Conservation (phyloP, 2,797 vertebrate genomes). For the Carapus acus region DNA sequence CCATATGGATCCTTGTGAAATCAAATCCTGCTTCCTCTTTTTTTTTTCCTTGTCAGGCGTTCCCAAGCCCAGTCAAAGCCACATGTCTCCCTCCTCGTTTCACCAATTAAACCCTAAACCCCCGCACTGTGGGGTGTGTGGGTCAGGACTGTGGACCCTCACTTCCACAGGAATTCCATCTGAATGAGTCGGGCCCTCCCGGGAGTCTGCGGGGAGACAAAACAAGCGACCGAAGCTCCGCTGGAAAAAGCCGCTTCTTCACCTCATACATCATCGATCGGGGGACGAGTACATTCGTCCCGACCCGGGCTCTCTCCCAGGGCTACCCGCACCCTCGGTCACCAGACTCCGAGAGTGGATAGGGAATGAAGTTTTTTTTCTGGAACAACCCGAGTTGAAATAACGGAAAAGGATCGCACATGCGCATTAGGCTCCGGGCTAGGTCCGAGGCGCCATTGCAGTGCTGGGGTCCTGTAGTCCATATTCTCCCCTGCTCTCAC, state of each 20-base stretch:
- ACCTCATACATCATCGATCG: not conserved
- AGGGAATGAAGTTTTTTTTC: conserved; percentile 26
- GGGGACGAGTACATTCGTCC: not conserved
- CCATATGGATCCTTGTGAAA: conserved; percentile 29
- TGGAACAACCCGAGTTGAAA: conserved; percentile 48
- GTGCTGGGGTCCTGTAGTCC: conserved; percentile 64
- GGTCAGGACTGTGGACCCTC: not conserved
- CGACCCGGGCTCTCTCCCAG: not conserved
- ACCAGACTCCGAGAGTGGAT: conserved; percentile 27
- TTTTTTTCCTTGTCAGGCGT: not conserved
- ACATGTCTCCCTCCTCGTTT: not conserved
- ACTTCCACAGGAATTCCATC: not conserved
- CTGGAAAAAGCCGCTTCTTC: not conserved
- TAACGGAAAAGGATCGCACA: conserved; percentile 75
- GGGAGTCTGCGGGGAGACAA: not conserved
- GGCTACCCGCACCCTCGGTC: not conserved
- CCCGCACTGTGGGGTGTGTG: too few relatives aligned
- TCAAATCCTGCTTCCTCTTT: conserved; percentile 34
- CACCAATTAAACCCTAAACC: not conserved
- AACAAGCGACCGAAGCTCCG: not conserved
- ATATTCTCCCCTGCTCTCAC: conserved; percentile 30
- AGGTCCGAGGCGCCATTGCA: conserved; percentile 62
- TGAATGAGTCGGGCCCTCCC: not conserved
- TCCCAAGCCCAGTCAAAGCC: not conserved
- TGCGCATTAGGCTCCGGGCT: conserved; percentile 62